Conservation (phyloP, 2,797 vertebrate species). For the Poecilia wingei region DNA sequence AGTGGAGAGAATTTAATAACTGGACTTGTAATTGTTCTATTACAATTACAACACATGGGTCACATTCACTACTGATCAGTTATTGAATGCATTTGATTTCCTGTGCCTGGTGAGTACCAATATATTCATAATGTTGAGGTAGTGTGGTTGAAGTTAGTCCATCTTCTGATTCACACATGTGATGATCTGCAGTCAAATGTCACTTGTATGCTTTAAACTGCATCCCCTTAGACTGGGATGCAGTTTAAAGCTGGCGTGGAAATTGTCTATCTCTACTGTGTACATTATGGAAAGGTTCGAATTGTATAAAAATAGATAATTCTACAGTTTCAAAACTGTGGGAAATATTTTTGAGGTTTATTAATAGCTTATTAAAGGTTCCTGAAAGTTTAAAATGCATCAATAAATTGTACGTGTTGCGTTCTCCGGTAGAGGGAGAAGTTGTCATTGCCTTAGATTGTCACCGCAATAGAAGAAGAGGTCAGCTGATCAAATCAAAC, state of each 20-base stretch:
- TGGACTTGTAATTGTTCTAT: background rate
- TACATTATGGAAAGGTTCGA: background rate
- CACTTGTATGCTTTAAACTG: background rate
- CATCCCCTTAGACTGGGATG: no score
- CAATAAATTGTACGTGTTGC: background rate
- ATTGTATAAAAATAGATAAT: background rate
- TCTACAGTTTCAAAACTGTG: background rate
- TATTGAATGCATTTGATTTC: background rate
- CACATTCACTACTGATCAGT: background rate
- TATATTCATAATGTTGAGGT: no score
- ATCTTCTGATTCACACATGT: no score
- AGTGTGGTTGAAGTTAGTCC: no score
- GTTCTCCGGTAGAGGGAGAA: slow-evolving; percentile 22
- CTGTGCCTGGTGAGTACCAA: background rate
- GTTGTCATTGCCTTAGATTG: fast-evolving
- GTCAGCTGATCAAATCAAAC: slow-evolving; percentile 53
- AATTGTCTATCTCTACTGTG: background rate
- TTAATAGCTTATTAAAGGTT: background rate
- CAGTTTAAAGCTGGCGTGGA: background rate
- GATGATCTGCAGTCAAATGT: background rate
- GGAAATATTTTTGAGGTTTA: background rate
- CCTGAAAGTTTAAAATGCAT: background rate
- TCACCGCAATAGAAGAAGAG: slow-evolving; percentile 18
- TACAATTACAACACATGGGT: background rate
- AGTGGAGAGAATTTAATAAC: background rate